Percentiles rank a stretch among this genome's conserved stretches.
phyloP scores from a whole-genome alignment of 2,888 invertebrate species.

The Apoda limacodes region DNA sequence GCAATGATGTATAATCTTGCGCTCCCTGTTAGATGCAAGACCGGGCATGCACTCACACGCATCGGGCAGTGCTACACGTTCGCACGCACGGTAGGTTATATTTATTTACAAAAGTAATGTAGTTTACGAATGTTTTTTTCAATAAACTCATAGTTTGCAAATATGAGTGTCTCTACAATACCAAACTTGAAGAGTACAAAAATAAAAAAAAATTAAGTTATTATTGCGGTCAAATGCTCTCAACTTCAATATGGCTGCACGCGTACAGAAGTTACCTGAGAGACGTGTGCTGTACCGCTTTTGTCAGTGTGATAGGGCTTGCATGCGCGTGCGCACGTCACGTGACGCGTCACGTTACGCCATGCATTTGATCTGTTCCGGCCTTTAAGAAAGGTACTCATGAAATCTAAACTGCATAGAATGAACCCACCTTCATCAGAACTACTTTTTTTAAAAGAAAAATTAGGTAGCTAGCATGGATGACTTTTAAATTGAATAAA shows the following conservation, averaged over 20 bases:
- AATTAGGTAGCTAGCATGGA: too few species aligned
- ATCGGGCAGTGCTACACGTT: neutral
- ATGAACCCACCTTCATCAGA: too few species aligned
- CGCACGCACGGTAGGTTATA: neutral
- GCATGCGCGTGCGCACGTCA: neutral
- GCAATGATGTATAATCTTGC: neutral
- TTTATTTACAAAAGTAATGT: neutral
- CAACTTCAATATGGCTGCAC: too few species aligned
- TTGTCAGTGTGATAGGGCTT: too few species aligned
- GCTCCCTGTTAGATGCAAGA: neutral
- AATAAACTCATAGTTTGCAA: neutral
- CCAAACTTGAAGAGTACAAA: neutral
- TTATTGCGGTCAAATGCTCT: neutral
- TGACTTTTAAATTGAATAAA: too few species aligned
- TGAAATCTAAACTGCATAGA: too few species aligned
- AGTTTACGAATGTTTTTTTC: neutral
- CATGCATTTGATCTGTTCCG: too few species aligned
- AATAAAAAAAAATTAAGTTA: neutral
- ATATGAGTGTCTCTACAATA: neutral
- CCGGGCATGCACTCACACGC: neutral
- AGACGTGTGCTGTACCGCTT: too few species aligned
- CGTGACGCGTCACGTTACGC: neutral
- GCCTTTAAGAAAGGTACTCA: too few species aligned
- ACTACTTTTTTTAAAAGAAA: too few species aligned
- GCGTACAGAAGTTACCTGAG: too few species aligned